Evolutionary conservation across 2,113 vertebrate species (phyloP).

Genomic region (Pterocles burchelli): DNA sequence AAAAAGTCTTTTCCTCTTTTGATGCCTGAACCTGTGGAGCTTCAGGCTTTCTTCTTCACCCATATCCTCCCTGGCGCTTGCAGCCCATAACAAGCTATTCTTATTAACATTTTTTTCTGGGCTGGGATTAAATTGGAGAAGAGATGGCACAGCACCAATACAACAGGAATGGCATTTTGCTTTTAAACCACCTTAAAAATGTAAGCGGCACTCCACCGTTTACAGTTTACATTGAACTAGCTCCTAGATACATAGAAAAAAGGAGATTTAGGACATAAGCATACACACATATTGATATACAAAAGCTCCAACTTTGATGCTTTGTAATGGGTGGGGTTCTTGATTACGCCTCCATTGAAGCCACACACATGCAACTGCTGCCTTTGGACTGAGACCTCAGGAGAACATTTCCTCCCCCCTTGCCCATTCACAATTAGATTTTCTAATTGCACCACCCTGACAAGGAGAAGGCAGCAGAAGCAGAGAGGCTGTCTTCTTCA

Average conservation of each 20-base stretch:
- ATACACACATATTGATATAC: neutral
- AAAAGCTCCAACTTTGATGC: neutral
- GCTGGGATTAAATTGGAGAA: conserved; percentile 11
- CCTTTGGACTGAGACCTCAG: neutral
- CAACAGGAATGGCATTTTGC: neutral
- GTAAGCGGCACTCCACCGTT: neutral
- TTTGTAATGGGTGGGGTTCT: neutral
- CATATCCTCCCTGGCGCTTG: conserved; percentile 4
- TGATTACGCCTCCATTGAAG: neutral
- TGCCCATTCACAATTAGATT: neutral
- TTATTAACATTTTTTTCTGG: conserved; percentile 33
- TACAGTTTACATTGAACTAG: neutral
- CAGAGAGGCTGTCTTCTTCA: neutral
- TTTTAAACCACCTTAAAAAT: conserved; percentile 3
- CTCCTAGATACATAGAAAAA: neutral
- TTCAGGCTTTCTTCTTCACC: conserved; percentile 28
- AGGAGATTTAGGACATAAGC: neutral
- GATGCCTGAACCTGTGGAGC: conserved; percentile 38
- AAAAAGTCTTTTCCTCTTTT: conserved; percentile 41
- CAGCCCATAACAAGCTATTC: neutral
- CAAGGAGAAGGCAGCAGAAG: neutral
- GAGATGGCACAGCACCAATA: neutral
- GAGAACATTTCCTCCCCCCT: neutral
- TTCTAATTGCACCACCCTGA: neutral
- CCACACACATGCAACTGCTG: neutral